phyloP scores from a whole-genome alignment of 2,113 vertebrate species.

The Tetrax tetrax region DNA sequence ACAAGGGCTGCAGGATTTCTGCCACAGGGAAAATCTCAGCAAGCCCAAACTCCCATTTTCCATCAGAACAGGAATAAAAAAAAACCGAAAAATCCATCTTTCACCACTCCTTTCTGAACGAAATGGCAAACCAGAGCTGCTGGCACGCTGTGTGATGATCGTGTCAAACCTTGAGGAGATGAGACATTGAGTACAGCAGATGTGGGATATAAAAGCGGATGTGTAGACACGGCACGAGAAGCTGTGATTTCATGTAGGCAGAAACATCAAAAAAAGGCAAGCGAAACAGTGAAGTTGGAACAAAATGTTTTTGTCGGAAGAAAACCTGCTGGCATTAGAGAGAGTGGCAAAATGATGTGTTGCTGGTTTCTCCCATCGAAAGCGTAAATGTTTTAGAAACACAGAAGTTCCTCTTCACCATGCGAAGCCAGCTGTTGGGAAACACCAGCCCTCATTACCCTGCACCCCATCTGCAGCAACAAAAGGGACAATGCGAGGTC shows the following conservation, averaged over 20 bases:
- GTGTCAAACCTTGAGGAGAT: not conserved
- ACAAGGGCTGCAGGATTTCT: not conserved
- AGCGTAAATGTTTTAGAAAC: not conserved
- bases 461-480: not conserved
- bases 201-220: not conserved
- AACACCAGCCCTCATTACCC: not conserved
- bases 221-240: not conserved
- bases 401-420: not conserved
- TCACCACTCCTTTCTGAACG: not conserved
- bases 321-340: not conserved
- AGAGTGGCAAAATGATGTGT: not conserved
- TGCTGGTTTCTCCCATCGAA: not conserved
- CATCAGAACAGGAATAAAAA: not conserved
- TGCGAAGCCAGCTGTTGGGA: not conserved
- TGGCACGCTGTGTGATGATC: not conserved
- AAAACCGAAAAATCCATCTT: not conserved
- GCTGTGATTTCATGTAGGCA: not conserved
- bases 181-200: not conserved
- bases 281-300: not conserved
- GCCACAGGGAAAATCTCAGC: not conserved
- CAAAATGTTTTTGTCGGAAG: not conserved
- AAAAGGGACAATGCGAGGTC: not conserved
- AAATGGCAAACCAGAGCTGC: not conserved
- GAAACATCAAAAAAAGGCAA: not conserved
- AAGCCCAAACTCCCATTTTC: not conserved